A percentile compares a stretch with the other conserved stretches of the same genome.
Evolutionary conservation across 2,888 invertebrate species (phyloP).

Genomic region (Cylindroiulus punctatus): DNA sequence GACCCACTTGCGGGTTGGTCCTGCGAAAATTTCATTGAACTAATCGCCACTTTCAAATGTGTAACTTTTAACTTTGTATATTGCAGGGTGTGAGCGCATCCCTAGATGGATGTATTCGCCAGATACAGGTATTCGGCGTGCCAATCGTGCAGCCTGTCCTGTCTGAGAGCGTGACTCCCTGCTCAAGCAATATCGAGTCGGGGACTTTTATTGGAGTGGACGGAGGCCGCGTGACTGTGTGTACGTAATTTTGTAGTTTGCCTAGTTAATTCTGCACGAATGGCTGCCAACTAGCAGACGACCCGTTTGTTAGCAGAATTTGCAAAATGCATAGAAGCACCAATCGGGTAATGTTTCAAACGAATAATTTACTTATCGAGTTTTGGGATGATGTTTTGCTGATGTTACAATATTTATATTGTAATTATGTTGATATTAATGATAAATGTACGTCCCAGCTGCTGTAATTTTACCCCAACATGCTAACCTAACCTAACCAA

Average conservation of each 20-base stretch:
- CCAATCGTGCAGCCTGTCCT: slow-evolving; percentile 73
- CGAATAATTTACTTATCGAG: too few species aligned
- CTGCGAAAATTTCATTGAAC: not conserved
- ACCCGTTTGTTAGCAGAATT: too few species aligned
- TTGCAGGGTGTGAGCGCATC: slow-evolving; percentile 73
- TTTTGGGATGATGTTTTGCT: too few species aligned
- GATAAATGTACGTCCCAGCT: too few species aligned
- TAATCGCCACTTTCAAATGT: not conserved
- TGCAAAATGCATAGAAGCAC: too few species aligned
- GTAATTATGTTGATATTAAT: too few species aligned
- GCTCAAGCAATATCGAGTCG: slow-evolving; percentile 79
- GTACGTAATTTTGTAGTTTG: slow-evolving; percentile 64
- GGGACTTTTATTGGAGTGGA: slow-evolving; percentile 87
- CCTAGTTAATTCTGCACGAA: too few species aligned
- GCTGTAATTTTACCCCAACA: too few species aligned
- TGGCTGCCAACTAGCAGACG: too few species aligned
- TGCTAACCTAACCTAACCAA: too few species aligned
- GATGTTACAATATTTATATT: too few species aligned
- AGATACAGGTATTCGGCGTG: slow-evolving; percentile 68
- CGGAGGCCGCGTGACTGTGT: slow-evolving; percentile 75
- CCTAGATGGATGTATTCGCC: slow-evolving; percentile 85
- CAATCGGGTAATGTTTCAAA: too few species aligned
- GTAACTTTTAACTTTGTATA: slow-evolving; percentile 19
- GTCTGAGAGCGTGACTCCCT: slow-evolving; percentile 77
- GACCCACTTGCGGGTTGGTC: slow-evolving; percentile 64